Evolutionary conservation across 2,113 vertebrate species (phyloP).

Genomic region (Seriola quinqueradiata): DNA sequence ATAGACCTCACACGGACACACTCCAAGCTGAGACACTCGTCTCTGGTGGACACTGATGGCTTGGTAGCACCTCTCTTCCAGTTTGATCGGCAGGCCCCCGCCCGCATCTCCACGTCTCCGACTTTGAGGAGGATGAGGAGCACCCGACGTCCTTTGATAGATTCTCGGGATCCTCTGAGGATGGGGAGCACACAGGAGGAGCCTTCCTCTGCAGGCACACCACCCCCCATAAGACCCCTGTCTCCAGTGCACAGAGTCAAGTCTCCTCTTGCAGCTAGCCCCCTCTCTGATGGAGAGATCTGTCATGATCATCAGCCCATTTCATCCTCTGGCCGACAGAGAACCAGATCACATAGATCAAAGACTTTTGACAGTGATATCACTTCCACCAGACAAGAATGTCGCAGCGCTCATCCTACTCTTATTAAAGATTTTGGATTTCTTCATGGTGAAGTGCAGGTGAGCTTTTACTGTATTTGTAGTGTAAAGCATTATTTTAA

Average conservation of each 20-base stretch:
- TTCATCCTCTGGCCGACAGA: slow-evolving; percentile 56
- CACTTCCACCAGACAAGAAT: slow-evolving; percentile 52
- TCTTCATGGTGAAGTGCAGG: slow-evolving; percentile 70
- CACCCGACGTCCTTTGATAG: slow-evolving; percentile 65
- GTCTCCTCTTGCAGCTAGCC: slow-evolving; percentile 77
- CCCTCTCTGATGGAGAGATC: slow-evolving; percentile 62
- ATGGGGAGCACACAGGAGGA: slow-evolving; percentile 74
- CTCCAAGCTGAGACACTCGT: slow-evolving; percentile 74
- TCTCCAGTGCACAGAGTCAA: slow-evolving; percentile 60
- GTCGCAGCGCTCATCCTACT: slow-evolving; percentile 52
- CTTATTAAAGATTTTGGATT: slow-evolving; percentile 55
- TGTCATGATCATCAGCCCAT: slow-evolving; percentile 21
- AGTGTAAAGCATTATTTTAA: background rate
- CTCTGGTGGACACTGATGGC: slow-evolving; percentile 58
- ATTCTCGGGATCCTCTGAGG: slow-evolving; percentile 51
- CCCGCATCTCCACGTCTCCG: slow-evolving; percentile 91
- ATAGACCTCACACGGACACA: slow-evolving; percentile 78
- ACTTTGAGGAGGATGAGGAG: slow-evolving; percentile 89
- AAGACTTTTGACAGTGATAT: slow-evolving; percentile 77
- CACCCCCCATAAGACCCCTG: slow-evolving; percentile 40
- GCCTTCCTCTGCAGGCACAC: slow-evolving; percentile 8
- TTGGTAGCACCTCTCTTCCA: slow-evolving; percentile 78
- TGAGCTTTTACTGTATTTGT: slow-evolving; percentile 51
- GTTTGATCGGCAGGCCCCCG: slow-evolving; percentile 88
- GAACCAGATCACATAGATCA: slow-evolving; percentile 73